phyloP scores from a whole-genome alignment of 2,888 invertebrate genomes.

The Xanthia togata region DNA sequence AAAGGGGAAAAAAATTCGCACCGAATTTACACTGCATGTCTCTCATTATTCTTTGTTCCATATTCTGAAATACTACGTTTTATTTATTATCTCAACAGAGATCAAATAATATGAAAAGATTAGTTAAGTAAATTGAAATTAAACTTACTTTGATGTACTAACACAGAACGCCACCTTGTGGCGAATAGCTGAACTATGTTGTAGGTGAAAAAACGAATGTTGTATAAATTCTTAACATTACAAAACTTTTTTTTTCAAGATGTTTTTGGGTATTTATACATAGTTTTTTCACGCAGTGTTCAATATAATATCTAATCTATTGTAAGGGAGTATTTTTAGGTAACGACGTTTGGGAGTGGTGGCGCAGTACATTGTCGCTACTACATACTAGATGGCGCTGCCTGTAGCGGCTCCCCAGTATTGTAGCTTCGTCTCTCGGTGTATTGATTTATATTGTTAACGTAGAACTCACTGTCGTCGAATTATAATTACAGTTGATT shows the following conservation, averaged over 20 bases:
- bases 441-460: constrained; percentile 53
- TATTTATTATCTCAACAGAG: neutral
- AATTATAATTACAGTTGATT: constrained; percentile 41
- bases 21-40: constrained; percentile 15
- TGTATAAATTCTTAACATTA: neutral
- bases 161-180: constrained; percentile 62
- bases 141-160: neutral
- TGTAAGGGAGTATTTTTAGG: neutral
- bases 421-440: constrained; percentile 7
- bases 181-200: constrained; percentile 51
- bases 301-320: neutral
- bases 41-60: constrained; percentile 19
- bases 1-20: constrained; percentile 17
- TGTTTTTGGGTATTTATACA: accelerated
- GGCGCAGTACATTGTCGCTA: constrained; percentile 44
- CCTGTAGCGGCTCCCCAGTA: neutral
- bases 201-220: neutral
- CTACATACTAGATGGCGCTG: constrained; percentile 62
- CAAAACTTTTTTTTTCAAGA: neutral
- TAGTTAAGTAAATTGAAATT: neutral
- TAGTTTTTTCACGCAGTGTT: neutral
- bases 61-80: constrained; percentile 8
- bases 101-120: neutral
- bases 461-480: constrained; percentile 10
- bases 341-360: neutral